Percentiles rank a stretch among this genome's conserved stretches.
Evolutionary conservation across 2,888 invertebrate genomes (phyloP).

Genomic region (Furcula furcula): DNA sequence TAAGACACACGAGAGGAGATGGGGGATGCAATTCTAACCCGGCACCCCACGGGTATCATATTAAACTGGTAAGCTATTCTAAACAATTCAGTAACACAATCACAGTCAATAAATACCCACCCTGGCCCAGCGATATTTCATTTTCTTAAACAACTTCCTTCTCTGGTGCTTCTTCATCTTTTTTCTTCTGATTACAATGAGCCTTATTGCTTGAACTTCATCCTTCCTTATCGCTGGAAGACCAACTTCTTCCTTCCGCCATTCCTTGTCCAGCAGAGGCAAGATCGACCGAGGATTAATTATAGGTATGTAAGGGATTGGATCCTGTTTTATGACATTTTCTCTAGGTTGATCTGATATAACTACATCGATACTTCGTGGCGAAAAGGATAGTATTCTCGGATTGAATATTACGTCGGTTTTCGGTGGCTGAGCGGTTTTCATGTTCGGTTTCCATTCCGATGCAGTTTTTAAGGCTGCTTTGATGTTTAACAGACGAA

Average conservation of each 20-base stretch:
- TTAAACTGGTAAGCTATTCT: no score
- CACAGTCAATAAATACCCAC: conserved; percentile 58
- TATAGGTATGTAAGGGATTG: conserved; percentile 64
- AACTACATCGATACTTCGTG: conserved; percentile 56
- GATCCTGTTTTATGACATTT: conserved; percentile 53
- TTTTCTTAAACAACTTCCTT: conserved; percentile 88
- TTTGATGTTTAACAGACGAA: conserved; percentile 60
- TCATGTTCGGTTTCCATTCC: conserved; percentile 44
- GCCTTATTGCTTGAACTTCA: conserved; percentile 86
- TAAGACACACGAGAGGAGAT: no score
- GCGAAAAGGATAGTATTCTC: conserved; percentile 49
- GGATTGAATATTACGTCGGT: conserved; percentile 32
- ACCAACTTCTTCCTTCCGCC: conserved; percentile 72
- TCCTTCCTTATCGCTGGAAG: conserved; percentile 65
- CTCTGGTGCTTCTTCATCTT: conserved; percentile 95
- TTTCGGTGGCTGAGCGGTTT: conserved; percentile 28
- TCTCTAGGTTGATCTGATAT: conserved; percentile 46
- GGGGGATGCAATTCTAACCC: no score
- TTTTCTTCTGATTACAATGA: conserved; percentile 88
- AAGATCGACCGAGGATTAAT: conserved; percentile 68
- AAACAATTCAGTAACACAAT: no score
- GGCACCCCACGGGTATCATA: no score
- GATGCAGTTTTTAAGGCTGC: conserved; percentile 52
- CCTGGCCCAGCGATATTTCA: conserved; percentile 89
- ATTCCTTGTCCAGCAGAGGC: conserved; percentile 61